Percentiles rank a stretch among this genome's conserved stretches.
Conservation (phyloP, 2,888 invertebrate species). For the Loripinus fragilis region DNA sequence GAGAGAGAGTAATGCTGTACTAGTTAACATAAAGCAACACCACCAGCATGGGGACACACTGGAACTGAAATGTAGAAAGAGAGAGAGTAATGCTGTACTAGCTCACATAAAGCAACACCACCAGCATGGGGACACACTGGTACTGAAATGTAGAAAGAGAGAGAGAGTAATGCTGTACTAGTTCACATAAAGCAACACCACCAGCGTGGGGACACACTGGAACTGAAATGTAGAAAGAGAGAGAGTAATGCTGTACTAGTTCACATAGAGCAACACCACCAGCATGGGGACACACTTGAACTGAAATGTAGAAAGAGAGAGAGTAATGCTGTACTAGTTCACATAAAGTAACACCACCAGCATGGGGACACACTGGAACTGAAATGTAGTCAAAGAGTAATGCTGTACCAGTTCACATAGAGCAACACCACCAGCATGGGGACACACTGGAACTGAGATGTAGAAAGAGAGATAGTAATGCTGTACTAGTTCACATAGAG, state of each 20-base stretch:
- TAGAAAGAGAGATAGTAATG: too few relatives aligned
- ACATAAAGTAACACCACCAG: too few relatives aligned
- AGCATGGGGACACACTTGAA: conserved; percentile 96
- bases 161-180: too few relatives aligned
- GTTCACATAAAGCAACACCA: too few relatives aligned
- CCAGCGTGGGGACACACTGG: conserved; percentile 97
- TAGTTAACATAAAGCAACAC: too few relatives aligned
- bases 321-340: too few relatives aligned
- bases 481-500: too few relatives aligned
- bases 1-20: too few relatives aligned
- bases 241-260: too few relatives aligned
- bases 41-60: conserved; percentile 97
- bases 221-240: conserved; percentile 86
- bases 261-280: conserved; percentile 97
- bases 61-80: conserved; percentile 87
- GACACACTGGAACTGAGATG: conserved; percentile 92
- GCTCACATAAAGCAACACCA: too few relatives aligned
- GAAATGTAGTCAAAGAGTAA: conserved; percentile 78
- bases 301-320: conserved; percentile 85
- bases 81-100: too few relatives aligned
- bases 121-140: conserved; percentile 97
- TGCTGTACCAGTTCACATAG: conserved; percentile 97
- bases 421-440: conserved; percentile 97
- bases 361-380: conserved; percentile 97
- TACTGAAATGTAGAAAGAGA: conserved; percentile 86